A percentile compares a stretch with the other conserved stretches of the same genome.
Evolutionary conservation across 2,888 invertebrate species (phyloP).

Genomic region (Azorinus chamasolen): DNA sequence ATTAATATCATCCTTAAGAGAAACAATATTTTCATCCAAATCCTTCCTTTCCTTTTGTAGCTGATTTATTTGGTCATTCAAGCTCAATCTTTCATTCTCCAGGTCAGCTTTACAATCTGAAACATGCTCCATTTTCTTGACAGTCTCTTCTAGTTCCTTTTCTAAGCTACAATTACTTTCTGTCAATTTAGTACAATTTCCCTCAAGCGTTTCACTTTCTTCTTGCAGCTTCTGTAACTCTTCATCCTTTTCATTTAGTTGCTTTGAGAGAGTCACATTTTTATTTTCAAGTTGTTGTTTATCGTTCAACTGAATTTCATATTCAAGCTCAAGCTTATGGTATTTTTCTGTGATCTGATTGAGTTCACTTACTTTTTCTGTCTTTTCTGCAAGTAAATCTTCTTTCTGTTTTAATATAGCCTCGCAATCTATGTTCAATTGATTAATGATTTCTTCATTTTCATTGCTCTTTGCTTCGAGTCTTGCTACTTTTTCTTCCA

Average conservation of each 20-base stretch:
- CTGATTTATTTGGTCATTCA: conserved; percentile 2
- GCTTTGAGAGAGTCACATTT: no score
- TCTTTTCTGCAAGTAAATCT: conserved; percentile 4
- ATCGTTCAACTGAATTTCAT: conserved; percentile 45
- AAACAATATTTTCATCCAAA: conserved; percentile 2
- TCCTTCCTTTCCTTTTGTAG: neutral
- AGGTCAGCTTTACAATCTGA: neutral
- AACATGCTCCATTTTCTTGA: no score
- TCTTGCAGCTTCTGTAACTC: conserved; percentile 2
- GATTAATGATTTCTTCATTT: conserved; percentile 37
- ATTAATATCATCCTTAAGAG: conserved; percentile 8
- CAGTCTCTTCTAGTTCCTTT: no score
- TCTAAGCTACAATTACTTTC: no score
- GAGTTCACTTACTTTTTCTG: conserved; percentile 35
- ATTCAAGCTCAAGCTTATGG: conserved; percentile 44
- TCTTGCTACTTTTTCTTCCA: conserved; percentile 40
- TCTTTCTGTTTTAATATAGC: conserved; percentile 35
- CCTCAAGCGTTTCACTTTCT: conserved; percentile 41
- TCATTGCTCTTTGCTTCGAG: conserved; percentile 33
- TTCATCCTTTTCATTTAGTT: no score
- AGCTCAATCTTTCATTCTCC: neutral
- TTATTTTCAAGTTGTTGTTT: conserved; percentile 50
- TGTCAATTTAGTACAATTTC: conserved; percentile 3
- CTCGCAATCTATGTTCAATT: conserved; percentile 29
- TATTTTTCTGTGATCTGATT: conserved; percentile 20